Percentiles rank a stretch among this genome's conserved stretches.
Conservation (phyloP, 1,140 invertebrate species). For the Harlomillsia oculata region DNA sequence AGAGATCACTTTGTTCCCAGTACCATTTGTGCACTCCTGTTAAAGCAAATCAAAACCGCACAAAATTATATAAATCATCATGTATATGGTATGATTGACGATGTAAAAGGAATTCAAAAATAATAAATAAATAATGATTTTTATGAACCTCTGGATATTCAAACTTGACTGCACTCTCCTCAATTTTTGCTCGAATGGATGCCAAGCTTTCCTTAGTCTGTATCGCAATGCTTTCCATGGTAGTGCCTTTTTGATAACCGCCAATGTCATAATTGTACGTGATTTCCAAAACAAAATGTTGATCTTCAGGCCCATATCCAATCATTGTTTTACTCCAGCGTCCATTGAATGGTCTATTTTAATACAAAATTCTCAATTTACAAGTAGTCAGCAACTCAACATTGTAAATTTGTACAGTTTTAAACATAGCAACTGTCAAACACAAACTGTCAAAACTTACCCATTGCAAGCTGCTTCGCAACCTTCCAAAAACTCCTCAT, state of each 20-base stretch:
- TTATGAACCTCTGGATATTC: too few species aligned
- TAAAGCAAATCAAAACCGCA: too few species aligned
- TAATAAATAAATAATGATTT: too few species aligned
- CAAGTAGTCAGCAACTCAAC: neutral
- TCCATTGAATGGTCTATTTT: slow-evolving; percentile 80
- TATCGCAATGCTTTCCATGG: slow-evolving; percentile 43
- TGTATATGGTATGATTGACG: too few species aligned
- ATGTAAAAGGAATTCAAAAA: too few species aligned
- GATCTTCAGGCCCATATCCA: slow-evolving; percentile 90
- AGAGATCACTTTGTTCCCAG: too few species aligned
- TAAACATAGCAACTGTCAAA: neutral
- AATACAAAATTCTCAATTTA: too few species aligned
- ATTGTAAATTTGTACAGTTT: neutral
- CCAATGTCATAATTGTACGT: slow-evolving; percentile 93
- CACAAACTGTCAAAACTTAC: slow-evolving; percentile 47
- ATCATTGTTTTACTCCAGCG: slow-evolving; percentile 99
- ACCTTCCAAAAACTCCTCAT: slow-evolving; percentile 94
- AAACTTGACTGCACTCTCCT: slow-evolving; percentile 47
- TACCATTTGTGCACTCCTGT: too few species aligned
- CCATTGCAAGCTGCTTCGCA: slow-evolving; percentile 95
- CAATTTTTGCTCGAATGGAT: slow-evolving; percentile 63
- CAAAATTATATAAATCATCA: too few species aligned
- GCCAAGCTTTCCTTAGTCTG: slow-evolving; percentile 41
- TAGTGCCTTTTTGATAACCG: slow-evolving; percentile 65
- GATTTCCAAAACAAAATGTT: slow-evolving; percentile 90